These are phyloP conservation scores for Fragum whitleyi DNA, from an alignment of 2,888 invertebrate genomes.

Conservation along the genomic window DNA sequence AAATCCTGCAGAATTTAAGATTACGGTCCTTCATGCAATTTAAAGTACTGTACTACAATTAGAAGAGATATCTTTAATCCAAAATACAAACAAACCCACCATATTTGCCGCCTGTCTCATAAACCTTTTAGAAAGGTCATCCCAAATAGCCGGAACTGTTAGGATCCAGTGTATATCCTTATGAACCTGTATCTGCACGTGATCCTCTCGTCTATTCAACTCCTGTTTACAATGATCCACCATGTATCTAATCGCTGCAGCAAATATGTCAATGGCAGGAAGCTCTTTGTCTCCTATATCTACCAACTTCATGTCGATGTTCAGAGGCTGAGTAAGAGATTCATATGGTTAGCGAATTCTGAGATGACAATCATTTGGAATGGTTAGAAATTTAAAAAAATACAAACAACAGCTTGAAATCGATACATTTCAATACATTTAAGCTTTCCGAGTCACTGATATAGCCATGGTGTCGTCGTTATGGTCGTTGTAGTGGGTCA, in stretches of 20 bases:
- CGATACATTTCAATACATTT: no score
- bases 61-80: no score
- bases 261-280: constrained; percentile 45
- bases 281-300: constrained; percentile 46
- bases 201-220: constrained; percentile 2
- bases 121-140: constrained; percentile 40
- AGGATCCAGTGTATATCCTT: constrained; percentile 13
- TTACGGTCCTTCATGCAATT: no score
- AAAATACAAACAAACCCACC: no score
- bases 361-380: no score
- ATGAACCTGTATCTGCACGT: not conserved
- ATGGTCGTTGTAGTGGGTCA: no score
- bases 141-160: constrained; percentile 41
- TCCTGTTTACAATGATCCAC: constrained; percentile 30
- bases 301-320: constrained; percentile 45
- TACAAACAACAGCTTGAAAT: no score
- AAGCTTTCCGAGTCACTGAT: no score
- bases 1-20: no score
- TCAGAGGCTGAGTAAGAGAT: constrained; percentile 38
- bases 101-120: constrained; percentile 44
- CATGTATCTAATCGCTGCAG: constrained; percentile 46
- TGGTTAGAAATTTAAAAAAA: no score
- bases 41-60: no score
- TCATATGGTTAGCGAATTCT: not conserved
- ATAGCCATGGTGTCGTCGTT: no score